Evolutionary conservation across 2,797 vertebrate genomes (phyloP).

Genomic region (Neosilurus mollespiculum): DNA sequence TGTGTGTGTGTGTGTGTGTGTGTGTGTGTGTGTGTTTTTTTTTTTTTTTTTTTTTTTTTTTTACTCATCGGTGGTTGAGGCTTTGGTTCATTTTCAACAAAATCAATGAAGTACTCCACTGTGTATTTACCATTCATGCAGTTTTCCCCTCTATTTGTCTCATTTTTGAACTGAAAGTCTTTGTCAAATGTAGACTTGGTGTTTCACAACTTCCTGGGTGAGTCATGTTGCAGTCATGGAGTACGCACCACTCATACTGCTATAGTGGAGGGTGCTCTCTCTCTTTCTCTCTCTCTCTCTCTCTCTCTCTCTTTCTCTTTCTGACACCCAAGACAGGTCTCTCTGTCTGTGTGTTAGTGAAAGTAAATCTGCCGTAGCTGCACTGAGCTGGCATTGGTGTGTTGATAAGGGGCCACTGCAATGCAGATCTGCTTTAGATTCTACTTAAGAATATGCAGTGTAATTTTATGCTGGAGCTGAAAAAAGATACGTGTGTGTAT

Average conservation of each 20-base stretch:
- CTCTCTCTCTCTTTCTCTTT: slow-evolving; percentile 1
- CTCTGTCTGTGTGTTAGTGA: background rate
- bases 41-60: background rate
- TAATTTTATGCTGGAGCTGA: background rate
- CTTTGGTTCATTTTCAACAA: background rate
- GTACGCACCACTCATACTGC: background rate
- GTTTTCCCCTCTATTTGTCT: background rate
- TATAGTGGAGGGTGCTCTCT: background rate
- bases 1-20: too few species aligned
- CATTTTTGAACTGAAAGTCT: background rate
- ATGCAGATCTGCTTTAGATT: slow-evolving; percentile 63
- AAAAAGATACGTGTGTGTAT: background rate
- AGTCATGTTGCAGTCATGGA: slow-evolving; percentile 15
- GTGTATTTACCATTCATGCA: background rate
- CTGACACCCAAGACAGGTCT: background rate
- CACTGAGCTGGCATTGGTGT: slow-evolving; percentile 16
- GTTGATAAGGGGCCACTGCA: slow-evolving; percentile 65
- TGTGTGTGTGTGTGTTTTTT: too few species aligned
- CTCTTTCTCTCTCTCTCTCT: slow-evolving; percentile 8
- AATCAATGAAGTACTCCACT: background rate
- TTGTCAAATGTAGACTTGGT: background rate
- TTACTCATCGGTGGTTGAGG: background rate
- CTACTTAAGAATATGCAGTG: slow-evolving; percentile 28
- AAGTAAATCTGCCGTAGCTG: slow-evolving; percentile 23
- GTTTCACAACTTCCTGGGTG: background rate